Percentiles rank a stretch among this genome's conserved stretches.
Evolutionary conservation across 2,797 vertebrate species (phyloP).

Genomic region (Crenuchus spilurus): DNA sequence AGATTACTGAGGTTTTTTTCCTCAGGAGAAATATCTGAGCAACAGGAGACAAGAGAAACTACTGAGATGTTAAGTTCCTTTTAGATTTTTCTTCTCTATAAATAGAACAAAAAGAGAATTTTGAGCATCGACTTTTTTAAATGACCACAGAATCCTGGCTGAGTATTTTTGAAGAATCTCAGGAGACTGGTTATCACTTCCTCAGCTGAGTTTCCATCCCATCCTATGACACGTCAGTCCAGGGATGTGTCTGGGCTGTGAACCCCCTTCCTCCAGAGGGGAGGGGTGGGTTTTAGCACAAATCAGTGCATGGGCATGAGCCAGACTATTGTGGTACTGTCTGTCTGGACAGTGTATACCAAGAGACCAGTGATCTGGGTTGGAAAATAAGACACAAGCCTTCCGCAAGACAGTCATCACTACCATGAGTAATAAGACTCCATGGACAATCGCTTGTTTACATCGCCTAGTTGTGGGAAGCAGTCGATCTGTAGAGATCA

Average conservation of each 20-base stretch:
- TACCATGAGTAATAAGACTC: conserved; percentile 38
- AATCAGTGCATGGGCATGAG: neutral
- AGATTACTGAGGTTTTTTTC: too few species aligned
- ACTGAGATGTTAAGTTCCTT: too few species aligned
- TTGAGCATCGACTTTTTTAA: neutral
- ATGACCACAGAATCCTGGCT: neutral
- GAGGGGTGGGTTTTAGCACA: neutral
- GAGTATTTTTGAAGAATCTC: conserved; percentile 2
- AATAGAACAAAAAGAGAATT: too few species aligned
- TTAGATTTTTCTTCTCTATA: too few species aligned
- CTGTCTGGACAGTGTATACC: conserved; percentile 1
- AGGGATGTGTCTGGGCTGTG: conserved; percentile 33
- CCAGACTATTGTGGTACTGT: conserved; percentile 46
- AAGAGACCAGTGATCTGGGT: conserved; percentile 34
- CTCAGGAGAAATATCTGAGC: too few species aligned
- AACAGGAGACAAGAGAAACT: too few species aligned
- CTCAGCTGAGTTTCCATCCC: conserved; percentile 22
- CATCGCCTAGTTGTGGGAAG: neutral
- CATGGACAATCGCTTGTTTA: neutral
- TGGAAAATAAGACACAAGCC: conserved; percentile 43
- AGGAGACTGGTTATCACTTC: neutral
- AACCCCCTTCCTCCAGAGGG: conserved; percentile 47
- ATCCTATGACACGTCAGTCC: conserved; percentile 1
- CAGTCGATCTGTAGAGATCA: neutral
- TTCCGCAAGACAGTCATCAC: conserved; percentile 18